phyloP scores from a whole-genome alignment of 2,797 vertebrate genomes.

The Hydrophis major region DNA sequence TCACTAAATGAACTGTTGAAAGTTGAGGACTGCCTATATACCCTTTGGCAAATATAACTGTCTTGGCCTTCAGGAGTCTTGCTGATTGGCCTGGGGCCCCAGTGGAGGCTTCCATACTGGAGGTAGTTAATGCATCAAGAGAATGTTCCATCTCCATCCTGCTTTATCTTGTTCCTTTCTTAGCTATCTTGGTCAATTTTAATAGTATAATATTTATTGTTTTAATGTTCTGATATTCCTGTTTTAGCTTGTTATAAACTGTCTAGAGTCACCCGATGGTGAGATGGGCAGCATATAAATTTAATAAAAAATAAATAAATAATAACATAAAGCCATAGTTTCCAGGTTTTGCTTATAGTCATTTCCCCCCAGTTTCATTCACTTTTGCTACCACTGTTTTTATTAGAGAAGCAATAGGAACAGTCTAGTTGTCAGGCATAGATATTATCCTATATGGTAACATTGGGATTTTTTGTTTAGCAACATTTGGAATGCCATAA shows the following conservation, averaged over 20 bases:
- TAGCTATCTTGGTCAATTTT: background rate
- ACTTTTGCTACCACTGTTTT: background rate
- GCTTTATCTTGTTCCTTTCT: background rate
- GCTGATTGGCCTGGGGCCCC: background rate
- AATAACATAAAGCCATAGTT: background rate
- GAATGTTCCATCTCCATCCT: background rate
- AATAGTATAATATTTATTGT: background rate
- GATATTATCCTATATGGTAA: background rate
- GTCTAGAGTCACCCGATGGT: background rate
- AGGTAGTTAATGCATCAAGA: background rate
- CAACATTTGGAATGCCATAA: background rate
- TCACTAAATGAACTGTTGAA: no score
- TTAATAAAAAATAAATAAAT: background rate
- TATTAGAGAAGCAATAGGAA: background rate
- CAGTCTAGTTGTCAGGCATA: background rate
- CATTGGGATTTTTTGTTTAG: background rate
- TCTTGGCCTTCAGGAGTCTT: background rate
- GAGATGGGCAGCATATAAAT: background rate
- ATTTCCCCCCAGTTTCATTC: background rate
- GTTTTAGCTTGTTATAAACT: background rate
- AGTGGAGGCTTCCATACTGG: background rate
- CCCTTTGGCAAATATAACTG: background rate
- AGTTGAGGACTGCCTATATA: background rate
- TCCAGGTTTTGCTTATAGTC: background rate
- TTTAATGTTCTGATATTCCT: background rate